Base-by-base conservation (phyloP, 1,140 invertebrate species). In the Micrasema longulum region DNA sequence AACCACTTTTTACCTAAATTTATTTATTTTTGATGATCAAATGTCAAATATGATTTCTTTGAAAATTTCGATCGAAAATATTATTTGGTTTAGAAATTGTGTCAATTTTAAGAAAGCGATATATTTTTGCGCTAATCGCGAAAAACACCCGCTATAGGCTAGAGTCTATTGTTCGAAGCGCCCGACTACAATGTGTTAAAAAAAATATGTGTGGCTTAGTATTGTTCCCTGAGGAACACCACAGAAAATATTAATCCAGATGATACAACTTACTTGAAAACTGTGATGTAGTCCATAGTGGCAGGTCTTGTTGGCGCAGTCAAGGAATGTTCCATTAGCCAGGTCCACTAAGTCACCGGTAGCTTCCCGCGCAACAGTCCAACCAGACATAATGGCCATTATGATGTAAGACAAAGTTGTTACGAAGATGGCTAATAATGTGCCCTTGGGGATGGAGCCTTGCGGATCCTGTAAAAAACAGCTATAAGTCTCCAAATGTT, bases 361-460 rank as follows among this genome's bases (percentile, higher is more conserved):
- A 0, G 94, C 94, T 79, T 96, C 92, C 48, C 94, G 81, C 12
- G 91, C 77, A 45, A 93, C 90, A 0, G 88, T 89, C 69, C 84
- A 88, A 12, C 95, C 96, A 31, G 91, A 88, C 55, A 94, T 84
- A 52, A 95, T 74, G 0, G 93, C 93, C 87, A 97, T 95, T 9
- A 92, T 1, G 5, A 98, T 75, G 79, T 98, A 98, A 5, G 93
- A 93, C 0, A 90, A 50, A 2, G 95, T 93, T 1, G 95, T 96
- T 6, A 97, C 83, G 0, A 93, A 60, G 72, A 99, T 97, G 0
- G 96, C 93, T 9, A 96, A 79, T 1, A 98, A 82, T 0, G 96
- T 98, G 70, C 97, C 96, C 82, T 95, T 94, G 0, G 95, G 95
- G 77, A 97, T 97, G 0, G 95, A 92, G 60, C 86, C 89, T 84